Evolutionary conservation across 53 echinoderm and acorn worm species (phyloP).

Genomic region (Paelopatides confundens): DNA sequence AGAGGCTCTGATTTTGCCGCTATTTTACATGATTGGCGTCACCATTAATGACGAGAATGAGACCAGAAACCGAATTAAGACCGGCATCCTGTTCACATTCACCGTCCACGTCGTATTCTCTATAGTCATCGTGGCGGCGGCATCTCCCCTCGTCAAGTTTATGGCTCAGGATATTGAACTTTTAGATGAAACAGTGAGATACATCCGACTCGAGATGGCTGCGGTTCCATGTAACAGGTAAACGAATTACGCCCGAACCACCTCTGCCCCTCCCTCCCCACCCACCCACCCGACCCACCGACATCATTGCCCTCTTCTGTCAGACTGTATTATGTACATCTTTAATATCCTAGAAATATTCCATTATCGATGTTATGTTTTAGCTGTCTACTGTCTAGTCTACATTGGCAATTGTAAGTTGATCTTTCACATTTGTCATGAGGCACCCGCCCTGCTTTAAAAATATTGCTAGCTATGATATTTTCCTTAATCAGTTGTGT

Average conservation of each 20-base stretch:
- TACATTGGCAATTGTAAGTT: too few species aligned
- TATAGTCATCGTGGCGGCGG: neutral
- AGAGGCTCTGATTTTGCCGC: constrained; percentile 26
- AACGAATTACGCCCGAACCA: neutral
- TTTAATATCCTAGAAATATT: too few species aligned
- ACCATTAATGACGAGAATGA: neutral
- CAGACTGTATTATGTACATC: too few species aligned
- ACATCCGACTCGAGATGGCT: constrained; percentile 34
- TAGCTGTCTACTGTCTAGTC: too few species aligned
- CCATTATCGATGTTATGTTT: too few species aligned
- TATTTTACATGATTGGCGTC: constrained; percentile 26
- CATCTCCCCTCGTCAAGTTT: constrained; percentile 7
- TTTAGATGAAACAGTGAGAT: constrained; percentile 18
- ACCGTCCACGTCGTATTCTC: constrained; percentile 4
- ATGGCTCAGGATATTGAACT: constrained; percentile 34
- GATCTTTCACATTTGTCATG: too few species aligned
- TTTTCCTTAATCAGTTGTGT: too few species aligned
- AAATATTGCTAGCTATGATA: too few species aligned
- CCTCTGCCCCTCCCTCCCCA: neutral
- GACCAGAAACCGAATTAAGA: constrained; percentile 11
- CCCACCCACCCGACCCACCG: too few species aligned
- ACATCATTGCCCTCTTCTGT: too few species aligned
- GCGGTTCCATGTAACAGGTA: constrained; percentile 28
- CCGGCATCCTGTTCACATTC: constrained; percentile 22
- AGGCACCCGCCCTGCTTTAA: too few species aligned